Base-by-base conservation (phyloP, 2,888 invertebrate species). In the Leptothorax acervorum region DNA sequence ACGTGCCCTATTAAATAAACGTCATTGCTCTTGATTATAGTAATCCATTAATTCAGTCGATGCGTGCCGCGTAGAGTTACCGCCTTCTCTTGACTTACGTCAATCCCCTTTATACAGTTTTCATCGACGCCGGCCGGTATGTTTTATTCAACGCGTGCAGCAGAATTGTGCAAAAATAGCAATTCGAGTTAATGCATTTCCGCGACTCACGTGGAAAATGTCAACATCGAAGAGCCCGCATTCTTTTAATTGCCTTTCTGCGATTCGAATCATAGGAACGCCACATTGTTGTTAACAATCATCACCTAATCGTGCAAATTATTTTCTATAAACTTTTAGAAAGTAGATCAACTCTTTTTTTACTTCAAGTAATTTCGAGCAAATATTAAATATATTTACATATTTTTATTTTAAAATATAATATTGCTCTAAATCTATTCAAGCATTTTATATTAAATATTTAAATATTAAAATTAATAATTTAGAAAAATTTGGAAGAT, bases 31-130 rank as follows among this genome's bases (percentile, higher is more conserved):
- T 78, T 51, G 74, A 87, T 87, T 82, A 60, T 83, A 84, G 84
- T 65, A 68, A 83, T 70, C 84, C 82, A 65, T 87, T 85, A 88
- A 88, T 82, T 68, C 42, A 48, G 65, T 74, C 76, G 71, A 15
- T 51, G 79, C 42, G 53, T 9, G 42, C 48, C 62, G 35, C 55
- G 66, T 55, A 51, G 5, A 53, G 82, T 68, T 81, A 66, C 81
- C 83, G 71, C 63, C 76, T 83, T 78, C 65, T 81, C 85, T 60
- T 35, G 35, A 86, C 87, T 87, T 89, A 73, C 88, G 85, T 86
- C 89, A 88, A 87, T 85, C 53, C 75, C 11, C 57, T 62, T 78
- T 55, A 63, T 84, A 71, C n/a, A 74, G 15, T 65, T 53, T 48
- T 39, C 76, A 45, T 68, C 66, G 45, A 51, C 28, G 55, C 62